A percentile compares a stretch with the other conserved stretches of the same genome.
Conservation (phyloP, 2,113 vertebrate genomes). For the Brachyhypopomus gauderio region DNA sequence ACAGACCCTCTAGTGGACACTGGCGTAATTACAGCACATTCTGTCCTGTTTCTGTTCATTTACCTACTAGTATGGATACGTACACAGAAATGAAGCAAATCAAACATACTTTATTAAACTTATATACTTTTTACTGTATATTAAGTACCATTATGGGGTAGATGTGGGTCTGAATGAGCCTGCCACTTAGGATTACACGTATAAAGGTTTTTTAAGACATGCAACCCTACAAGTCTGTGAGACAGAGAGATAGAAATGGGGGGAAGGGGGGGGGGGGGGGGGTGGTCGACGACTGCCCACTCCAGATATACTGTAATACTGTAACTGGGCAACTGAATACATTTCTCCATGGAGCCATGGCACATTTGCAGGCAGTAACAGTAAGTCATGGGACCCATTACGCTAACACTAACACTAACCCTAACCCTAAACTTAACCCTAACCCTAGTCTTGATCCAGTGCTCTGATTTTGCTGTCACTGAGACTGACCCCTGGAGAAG, state of each 20-base stretch:
- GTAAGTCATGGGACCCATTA: too few relatives aligned
- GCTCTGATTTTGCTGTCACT: background rate
- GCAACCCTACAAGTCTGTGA: background rate
- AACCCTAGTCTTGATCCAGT: background rate
- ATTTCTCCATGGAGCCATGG: too few relatives aligned
- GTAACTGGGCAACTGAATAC: too few relatives aligned
- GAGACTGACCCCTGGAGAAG: constrained; percentile 28
- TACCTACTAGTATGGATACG: background rate
- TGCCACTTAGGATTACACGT: background rate
- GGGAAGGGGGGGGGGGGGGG: too few relatives aligned
- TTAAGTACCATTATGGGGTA: background rate
- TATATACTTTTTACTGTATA: background rate
- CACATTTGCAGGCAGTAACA: too few relatives aligned
- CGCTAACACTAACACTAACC: too few relatives aligned
- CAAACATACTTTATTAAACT: background rate
- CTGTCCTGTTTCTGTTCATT: background rate
- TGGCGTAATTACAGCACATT: constrained; percentile 52
- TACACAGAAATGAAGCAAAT: background rate
- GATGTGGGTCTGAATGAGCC: background rate
- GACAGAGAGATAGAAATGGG: too few relatives aligned
- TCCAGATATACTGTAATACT: too few relatives aligned
- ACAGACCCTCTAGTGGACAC: constrained; percentile 71
- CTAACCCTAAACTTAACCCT: too few relatives aligned
- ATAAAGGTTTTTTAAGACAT: background rate
- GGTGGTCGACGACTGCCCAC: too few relatives aligned